A percentile compares a stretch with the other conserved stretches of the same genome.
These are phyloP conservation scores for Nematolebias whitei DNA, from an alignment of 2,113 vertebrate species.

Conservation along the genomic window DNA sequence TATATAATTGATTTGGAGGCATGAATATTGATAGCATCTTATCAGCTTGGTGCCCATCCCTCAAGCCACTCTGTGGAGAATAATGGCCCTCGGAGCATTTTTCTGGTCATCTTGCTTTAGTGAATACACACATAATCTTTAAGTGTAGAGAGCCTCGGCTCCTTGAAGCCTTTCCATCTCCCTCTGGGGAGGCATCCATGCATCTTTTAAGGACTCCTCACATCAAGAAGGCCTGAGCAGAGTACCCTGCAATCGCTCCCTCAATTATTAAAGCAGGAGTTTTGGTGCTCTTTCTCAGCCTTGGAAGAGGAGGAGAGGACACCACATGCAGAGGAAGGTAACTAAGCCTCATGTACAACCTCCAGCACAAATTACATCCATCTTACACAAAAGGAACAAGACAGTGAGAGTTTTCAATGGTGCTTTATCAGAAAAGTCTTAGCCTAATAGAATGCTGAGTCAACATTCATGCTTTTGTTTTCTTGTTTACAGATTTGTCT, in stretches of 20 bases:
- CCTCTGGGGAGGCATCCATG: constrained; percentile 76
- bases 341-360: constrained; percentile 32
- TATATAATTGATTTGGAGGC: constrained; percentile 68
- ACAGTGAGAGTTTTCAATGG: constrained; percentile 50
- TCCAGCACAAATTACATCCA: constrained; percentile 12
- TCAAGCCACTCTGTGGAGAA: constrained; percentile 55
- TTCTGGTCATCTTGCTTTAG: constrained; percentile 66
- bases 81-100: constrained; percentile 65
- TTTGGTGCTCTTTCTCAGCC: constrained; percentile 60
- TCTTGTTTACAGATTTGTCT: too few relatives aligned
- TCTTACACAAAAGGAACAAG: constrained; percentile 18
- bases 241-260: constrained; percentile 71
- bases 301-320: constrained; percentile 42
- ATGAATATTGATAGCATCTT: constrained; percentile 72
- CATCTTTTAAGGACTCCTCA: constrained; percentile 79
- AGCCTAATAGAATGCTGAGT: background rate
- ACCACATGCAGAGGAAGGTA: constrained; percentile 60
- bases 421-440: constrained; percentile 53
- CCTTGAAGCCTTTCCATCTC: constrained; percentile 56
- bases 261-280: constrained; percentile 79
- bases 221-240: constrained; percentile 60
- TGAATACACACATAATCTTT: constrained; percentile 68
- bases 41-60: constrained; percentile 57
- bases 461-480: too few relatives aligned
- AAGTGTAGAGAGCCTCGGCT: constrained; percentile 62